These are phyloP conservation scores for Mongoloraphidia duomilia DNA, from an alignment of 2,888 invertebrate genomes.

Conservation along the genomic window DNA sequence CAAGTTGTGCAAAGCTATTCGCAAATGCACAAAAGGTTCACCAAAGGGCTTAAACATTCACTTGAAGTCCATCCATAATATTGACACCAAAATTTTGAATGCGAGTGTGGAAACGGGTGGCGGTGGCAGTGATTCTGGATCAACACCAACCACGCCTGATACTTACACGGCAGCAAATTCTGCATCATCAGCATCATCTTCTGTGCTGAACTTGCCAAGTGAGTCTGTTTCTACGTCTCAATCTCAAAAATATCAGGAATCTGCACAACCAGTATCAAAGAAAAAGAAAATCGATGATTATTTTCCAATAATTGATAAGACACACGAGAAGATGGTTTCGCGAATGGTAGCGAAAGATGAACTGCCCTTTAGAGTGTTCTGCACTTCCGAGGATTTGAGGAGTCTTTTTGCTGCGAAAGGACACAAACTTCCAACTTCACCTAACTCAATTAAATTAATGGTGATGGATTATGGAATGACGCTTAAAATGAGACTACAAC, in stretches of 20 bases:
- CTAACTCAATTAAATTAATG: slow-evolving; percentile 3
- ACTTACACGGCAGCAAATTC: too few species aligned
- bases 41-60: slow-evolving; percentile 5
- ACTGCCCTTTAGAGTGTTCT: slow-evolving; percentile 5
- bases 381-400: slow-evolving; percentile 3
- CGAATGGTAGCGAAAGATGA: slow-evolving; percentile 8
- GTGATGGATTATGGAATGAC: slow-evolving; percentile 4
- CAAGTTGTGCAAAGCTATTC: slow-evolving; percentile 5
- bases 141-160: not conserved
- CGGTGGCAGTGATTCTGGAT: not conserved
- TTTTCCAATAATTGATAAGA: not conserved
- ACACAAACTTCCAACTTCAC: slow-evolving; percentile 2
- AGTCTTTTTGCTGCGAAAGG: slow-evolving; percentile 5
- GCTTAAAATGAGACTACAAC: not conserved
- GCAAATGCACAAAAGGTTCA: slow-evolving; percentile 4
- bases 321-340: slow-evolving; percentile 4
- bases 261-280: not conserved
- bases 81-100: slow-evolving; percentile 1
- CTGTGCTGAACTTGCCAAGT: not conserved
- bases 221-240: not conserved
- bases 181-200: too few species aligned
- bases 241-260: too few species aligned
- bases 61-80: slow-evolving; percentile 5
- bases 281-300: slow-evolving; percentile 1
- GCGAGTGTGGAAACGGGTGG: too few species aligned